Base-by-base conservation (phyloP, 2,113 vertebrate genomes). In the Mormyrus lacerda region DNA sequence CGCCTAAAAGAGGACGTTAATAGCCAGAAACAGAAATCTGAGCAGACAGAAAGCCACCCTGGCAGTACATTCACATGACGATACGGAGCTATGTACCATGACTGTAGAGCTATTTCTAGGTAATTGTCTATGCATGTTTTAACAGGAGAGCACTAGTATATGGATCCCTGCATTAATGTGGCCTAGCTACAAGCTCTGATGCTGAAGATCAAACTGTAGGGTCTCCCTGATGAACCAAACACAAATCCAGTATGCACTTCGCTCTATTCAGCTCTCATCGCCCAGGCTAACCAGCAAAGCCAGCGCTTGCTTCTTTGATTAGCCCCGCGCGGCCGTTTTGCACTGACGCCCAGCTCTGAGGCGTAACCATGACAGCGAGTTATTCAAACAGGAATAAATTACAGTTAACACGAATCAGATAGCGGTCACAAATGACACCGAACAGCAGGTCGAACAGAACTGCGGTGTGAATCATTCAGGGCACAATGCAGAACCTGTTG, bases 311-410 rank as follows among this genome's bases (percentile, higher is more conserved):
- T 27, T 44, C 47, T 76, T 53, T 65, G 42, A 24, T 79, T 88
- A 87, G 89, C 45, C 1, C 88, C 84, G 82, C 89, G 89, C 91
- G 1, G 2, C 85, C 48, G 87, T 55, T 69, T 24, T n/a, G 24
- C 35, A 84, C 82, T 47, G 44, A 47, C 90, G 92, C 47, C 90
- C 55, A 65, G 89, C 90, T 51, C 88, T 65, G 89, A 45, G 89
- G 88, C 92, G 89, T 89, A 92, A 94, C 92, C 88, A 91, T 88
- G 90, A 90, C 92, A 95, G 91, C 91, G 91, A 88, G 90, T 90
- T 90, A 91, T 87, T 91, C 87, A 89, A 93, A 91, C 88, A 93
- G 35, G 79, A 91, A 0, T 0, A 90, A 91, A 93, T 89, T 79
- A 91, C 48, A 85, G 45, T 87, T 91, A 53, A 87, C 85, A 73